These are phyloP conservation scores for Zaprionus nigranus DNA, from an alignment of 1,140 invertebrate species.

Conservation along the genomic window DNA sequence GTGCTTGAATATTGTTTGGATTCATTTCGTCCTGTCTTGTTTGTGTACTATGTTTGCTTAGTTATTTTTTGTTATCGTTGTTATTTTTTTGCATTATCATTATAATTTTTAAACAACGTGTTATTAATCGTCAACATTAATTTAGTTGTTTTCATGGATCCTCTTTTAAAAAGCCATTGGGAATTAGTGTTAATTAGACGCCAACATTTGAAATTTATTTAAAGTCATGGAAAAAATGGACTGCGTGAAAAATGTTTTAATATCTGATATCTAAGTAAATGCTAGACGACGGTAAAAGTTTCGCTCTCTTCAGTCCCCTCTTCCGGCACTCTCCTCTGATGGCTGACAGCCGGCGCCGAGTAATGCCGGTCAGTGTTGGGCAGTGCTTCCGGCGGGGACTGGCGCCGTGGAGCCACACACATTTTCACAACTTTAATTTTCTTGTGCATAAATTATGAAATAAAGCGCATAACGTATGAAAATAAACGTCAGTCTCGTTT, in stretches of 20 bases:
- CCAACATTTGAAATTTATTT: too few species aligned
- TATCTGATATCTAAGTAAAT: slow-evolving; percentile 23
- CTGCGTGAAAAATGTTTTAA: slow-evolving; percentile 1
- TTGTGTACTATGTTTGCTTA: not conserved
- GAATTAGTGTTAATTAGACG: too few species aligned
- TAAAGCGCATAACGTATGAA: slow-evolving; percentile 58
- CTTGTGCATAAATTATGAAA: slow-evolving; percentile 76
- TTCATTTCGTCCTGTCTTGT: not conserved
- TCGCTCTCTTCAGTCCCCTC: not conserved
- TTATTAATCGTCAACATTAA: too few species aligned
- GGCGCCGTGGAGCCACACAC: slow-evolving; percentile 21
- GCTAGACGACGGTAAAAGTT: slow-evolving; percentile 24
- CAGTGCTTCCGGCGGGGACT: slow-evolving; percentile 20
- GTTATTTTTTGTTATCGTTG: not conserved
- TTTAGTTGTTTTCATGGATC: too few species aligned
- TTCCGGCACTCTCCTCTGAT: slow-evolving; percentile 13
- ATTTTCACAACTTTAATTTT: slow-evolving; percentile 55
- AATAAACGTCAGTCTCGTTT: slow-evolving; percentile 51
- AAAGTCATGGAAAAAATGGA: not conserved
- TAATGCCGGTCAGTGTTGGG: not conserved
- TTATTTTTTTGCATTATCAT: not conserved
- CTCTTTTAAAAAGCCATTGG: too few species aligned
- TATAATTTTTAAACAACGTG: too few species aligned
- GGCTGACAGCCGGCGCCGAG: slow-evolving; percentile 53
- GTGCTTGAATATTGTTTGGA: not conserved